Evolutionary conservation across 2,888 invertebrate genomes (phyloP).

Genomic region (Dexiosoma caninum): DNA sequence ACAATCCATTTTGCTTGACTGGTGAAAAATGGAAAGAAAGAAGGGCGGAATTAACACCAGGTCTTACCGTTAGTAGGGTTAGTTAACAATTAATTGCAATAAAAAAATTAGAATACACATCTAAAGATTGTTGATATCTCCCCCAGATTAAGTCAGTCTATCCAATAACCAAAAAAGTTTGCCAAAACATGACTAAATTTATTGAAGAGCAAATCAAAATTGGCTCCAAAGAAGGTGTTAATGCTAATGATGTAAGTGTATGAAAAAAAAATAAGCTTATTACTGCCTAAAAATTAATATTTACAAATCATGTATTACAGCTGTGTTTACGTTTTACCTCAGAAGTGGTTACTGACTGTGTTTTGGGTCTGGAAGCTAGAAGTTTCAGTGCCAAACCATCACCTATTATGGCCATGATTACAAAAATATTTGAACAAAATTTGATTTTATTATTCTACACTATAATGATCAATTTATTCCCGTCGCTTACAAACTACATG

Average conservation of each 20-base stretch:
- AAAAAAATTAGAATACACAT: too few species aligned
- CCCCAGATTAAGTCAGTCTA: constrained; percentile 78
- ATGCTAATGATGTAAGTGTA: constrained; percentile 77
- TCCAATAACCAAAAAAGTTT: constrained; percentile 78
- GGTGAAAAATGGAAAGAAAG: constrained; percentile 79
- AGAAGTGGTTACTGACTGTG: constrained; percentile 78
- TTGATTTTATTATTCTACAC: constrained; percentile 65
- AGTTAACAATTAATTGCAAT: constrained; percentile 21
- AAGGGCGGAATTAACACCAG: constrained; percentile 78
- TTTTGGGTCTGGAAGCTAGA: constrained; percentile 78
- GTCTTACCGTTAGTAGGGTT: constrained; percentile 79
- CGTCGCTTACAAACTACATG: constrained; percentile 66
- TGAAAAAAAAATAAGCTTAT: background rate
- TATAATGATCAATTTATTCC: constrained; percentile 68
- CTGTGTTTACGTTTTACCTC: constrained; percentile 75
- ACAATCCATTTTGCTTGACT: constrained; percentile 78
- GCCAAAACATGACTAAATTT: constrained; percentile 76
- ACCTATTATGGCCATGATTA: constrained; percentile 71
- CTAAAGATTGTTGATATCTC: background rate
- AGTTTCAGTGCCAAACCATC: constrained; percentile 74
- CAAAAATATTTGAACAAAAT: constrained; percentile 70
- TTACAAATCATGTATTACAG: constrained; percentile 60
- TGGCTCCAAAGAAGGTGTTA: constrained; percentile 72
- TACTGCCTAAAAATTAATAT: background rate
- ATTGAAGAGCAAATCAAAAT: constrained; percentile 72